These are phyloP conservation scores for Morelia viridis DNA, from an alignment of 2,797 vertebrate genomes.

Conservation along the genomic window DNA sequence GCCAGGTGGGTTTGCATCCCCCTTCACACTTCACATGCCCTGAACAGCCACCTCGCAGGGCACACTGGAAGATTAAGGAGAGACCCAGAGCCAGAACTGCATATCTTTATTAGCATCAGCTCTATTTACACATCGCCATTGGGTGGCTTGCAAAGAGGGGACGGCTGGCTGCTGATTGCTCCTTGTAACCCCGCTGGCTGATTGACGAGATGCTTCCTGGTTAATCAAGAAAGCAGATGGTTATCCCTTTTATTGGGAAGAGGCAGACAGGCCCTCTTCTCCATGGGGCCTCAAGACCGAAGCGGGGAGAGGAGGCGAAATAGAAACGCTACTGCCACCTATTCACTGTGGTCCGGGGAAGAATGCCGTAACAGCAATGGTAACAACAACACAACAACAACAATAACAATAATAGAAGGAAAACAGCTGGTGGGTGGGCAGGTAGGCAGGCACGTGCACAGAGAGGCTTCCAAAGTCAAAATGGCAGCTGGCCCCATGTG, in stretches of 20 bases:
- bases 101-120: neutral
- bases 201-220: neutral
- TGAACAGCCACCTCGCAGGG: no score
- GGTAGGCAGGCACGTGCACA: neutral
- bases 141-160: neutral
- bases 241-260: neutral
- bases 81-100: neutral
- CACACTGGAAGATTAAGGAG: neutral
- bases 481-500: neutral
- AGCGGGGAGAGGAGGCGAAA: no score
- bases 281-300: neutral
- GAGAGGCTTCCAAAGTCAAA: neutral
- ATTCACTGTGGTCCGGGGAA: neutral
- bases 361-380: no score
- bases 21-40: neutral
- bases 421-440: neutral
- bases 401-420: neutral
- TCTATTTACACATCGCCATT: neutral
- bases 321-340: neutral
- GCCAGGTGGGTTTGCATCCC: neutral
- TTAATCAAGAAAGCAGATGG: neutral
- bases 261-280: neutral
- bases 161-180: neutral
- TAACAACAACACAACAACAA: neutral
- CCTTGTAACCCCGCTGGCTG: neutral